Percentiles rank a stretch among this genome's conserved stretches.
These are phyloP conservation scores for Sparidentex hasta DNA, from an alignment of 2,797 vertebrate species.

Conservation along the genomic window DNA sequence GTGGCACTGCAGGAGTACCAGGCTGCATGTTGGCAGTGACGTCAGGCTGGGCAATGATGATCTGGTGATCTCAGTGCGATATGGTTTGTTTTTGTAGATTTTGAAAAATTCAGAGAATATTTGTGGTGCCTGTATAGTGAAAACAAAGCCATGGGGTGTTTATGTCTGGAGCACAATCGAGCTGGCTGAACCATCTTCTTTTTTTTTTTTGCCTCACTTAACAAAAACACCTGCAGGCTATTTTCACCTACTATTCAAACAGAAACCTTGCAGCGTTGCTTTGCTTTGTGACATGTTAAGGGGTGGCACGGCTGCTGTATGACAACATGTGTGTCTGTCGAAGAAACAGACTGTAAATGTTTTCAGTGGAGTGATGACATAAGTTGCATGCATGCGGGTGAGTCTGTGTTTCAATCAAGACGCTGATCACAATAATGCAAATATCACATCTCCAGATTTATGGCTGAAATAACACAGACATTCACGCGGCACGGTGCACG, in stretches of 20 bases:
- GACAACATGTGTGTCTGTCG: constrained; percentile 11
- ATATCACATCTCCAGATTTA: background rate
- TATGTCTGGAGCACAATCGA: constrained; percentile 25
- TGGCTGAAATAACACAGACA: background rate
- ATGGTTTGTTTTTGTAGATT: background rate
- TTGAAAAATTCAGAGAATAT: background rate
- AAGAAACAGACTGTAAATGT: constrained; percentile 1
- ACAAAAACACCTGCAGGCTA: constrained; percentile 74
- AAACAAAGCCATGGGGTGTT: constrained; percentile 29
- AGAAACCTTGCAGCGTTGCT: constrained; percentile 59
- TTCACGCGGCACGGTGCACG: background rate
- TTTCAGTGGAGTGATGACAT: constrained; percentile 6
- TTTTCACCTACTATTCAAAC: constrained; percentile 68
- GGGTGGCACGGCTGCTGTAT: background rate
- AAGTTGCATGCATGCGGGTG: background rate
- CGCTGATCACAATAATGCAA: background rate
- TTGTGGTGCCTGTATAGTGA: constrained; percentile 20
- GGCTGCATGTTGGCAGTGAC: too few relatives aligned
- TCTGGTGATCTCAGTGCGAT: background rate
- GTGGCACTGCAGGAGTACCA: too few relatives aligned
- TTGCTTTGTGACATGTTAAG: background rate
- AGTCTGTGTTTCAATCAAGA: constrained; percentile 11
- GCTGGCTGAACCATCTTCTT: constrained; percentile 20
- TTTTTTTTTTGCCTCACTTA: constrained; percentile 50
- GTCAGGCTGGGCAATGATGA: too few relatives aligned